These are phyloP conservation scores for Vulpes ferrilata DNA, from an alignment of 2,113 vertebrate genomes.

Conservation along the genomic window DNA sequence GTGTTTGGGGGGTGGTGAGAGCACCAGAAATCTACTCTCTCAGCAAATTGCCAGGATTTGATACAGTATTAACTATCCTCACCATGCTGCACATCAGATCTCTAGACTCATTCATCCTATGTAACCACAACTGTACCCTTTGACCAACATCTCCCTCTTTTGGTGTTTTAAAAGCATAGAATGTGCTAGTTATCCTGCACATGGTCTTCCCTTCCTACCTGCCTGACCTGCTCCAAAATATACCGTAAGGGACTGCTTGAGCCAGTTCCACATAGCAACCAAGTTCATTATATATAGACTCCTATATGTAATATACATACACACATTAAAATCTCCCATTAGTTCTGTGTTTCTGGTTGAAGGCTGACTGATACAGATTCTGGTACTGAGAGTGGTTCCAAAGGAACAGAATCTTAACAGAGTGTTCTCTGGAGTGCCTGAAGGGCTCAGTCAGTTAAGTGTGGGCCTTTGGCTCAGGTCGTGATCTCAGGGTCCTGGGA, in stretches of 20 bases:
- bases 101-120: background rate
- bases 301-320: too few species aligned
- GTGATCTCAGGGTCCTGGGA: too few species aligned
- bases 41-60: background rate
- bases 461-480: too few species aligned
- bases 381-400: background rate
- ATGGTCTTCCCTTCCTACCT: background rate
- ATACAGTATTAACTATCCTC: background rate
- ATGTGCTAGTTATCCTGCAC: constrained; percentile 87
- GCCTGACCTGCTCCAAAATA: background rate
- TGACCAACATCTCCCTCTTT: constrained; percentile 69
- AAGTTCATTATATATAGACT: background rate
- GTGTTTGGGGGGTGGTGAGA: background rate
- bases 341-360: background rate
- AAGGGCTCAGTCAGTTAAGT: too few species aligned
- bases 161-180: constrained; percentile 89
- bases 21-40: background rate
- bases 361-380: background rate
- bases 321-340: background rate
- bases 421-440: background rate
- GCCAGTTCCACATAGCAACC: background rate
- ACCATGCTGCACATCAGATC: background rate
- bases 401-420: background rate
- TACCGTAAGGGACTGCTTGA: background rate
- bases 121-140: background rate